These are phyloP conservation scores for Babylonia areolata DNA, from an alignment of 1,140 invertebrate genomes.

Conservation along the genomic window DNA sequence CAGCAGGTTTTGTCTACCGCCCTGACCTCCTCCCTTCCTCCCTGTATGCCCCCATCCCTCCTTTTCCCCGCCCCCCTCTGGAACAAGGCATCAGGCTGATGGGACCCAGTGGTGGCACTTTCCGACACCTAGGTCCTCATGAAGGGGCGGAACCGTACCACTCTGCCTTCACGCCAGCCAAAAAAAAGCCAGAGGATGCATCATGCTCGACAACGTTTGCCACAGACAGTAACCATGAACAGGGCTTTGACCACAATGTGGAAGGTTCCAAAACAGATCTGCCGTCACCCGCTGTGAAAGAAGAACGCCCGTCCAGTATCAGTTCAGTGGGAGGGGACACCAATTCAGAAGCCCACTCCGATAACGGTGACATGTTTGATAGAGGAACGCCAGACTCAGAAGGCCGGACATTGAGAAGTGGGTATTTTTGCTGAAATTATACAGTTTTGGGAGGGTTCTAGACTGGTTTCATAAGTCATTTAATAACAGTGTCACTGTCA, in stretches of 20 bases:
- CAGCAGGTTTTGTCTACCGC: slow-evolving; percentile 66
- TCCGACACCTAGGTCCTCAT: slow-evolving; percentile 62
- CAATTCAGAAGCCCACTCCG: slow-evolving; percentile 69
- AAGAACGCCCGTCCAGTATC: slow-evolving; percentile 68
- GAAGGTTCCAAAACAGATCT: slow-evolving; percentile 27
- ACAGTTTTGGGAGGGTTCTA: no score
- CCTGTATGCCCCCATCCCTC: slow-evolving; percentile 67
- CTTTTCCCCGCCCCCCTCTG: slow-evolving; percentile 62
- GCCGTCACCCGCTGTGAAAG: slow-evolving; percentile 52
- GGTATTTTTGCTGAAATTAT: slow-evolving; percentile 49
- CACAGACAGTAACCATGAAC: not conserved
- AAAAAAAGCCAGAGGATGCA: slow-evolving; percentile 66
- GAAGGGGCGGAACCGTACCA: slow-evolving; percentile 66
- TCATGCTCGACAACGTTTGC: slow-evolving; percentile 31
- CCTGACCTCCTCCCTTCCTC: slow-evolving; percentile 68
- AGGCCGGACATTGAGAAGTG: slow-evolving; percentile 70
- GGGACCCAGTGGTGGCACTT: slow-evolving; percentile 58
- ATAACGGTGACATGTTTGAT: slow-evolving; percentile 63
- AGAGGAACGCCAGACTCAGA: slow-evolving; percentile 70
- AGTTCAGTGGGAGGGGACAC: slow-evolving; percentile 66
- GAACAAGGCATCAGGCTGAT: slow-evolving; percentile 51
- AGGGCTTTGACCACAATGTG: slow-evolving; percentile 31
- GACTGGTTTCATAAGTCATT: no score
- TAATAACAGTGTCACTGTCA: no score
- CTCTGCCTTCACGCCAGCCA: slow-evolving; percentile 72